Evolutionary conservation across 2,113 vertebrate genomes (phyloP).

Genomic region (Campylomormyrus tamandua): DNA sequence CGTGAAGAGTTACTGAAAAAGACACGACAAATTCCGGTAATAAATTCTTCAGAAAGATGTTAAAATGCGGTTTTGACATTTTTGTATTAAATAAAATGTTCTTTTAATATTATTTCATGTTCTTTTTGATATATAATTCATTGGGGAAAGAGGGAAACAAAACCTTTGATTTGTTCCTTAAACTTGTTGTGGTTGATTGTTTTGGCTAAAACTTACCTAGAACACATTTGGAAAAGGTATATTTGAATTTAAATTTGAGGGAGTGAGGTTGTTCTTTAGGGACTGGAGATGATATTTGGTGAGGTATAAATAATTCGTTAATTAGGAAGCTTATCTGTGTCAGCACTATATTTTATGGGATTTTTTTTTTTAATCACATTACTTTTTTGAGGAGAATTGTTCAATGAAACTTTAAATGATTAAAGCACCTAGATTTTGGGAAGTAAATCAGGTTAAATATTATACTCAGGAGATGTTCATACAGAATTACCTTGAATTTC

Average conservation of each 20-base stretch:
- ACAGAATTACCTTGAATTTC: background rate
- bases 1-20: background rate
- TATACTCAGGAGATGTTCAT: background rate
- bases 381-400: background rate
- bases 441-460: slow-evolving; percentile 8
- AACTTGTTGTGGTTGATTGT: background rate
- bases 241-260: background rate
- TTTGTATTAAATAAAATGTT: background rate
- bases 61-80: background rate
- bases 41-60: background rate
- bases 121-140: background rate
- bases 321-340: background rate
- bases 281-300: background rate
- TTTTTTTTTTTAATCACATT: background rate
- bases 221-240: background rate
- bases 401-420: background rate
- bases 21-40: background rate
- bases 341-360: background rate
- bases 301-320: background rate
- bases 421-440: background rate
- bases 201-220: background rate
- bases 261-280: background rate
- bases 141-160: background rate
- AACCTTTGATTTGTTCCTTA: background rate
- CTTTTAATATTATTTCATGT: background rate